These are phyloP conservation scores for Babylonia areolata DNA, from an alignment of 1,140 invertebrate species.

Conservation along the genomic window DNA sequence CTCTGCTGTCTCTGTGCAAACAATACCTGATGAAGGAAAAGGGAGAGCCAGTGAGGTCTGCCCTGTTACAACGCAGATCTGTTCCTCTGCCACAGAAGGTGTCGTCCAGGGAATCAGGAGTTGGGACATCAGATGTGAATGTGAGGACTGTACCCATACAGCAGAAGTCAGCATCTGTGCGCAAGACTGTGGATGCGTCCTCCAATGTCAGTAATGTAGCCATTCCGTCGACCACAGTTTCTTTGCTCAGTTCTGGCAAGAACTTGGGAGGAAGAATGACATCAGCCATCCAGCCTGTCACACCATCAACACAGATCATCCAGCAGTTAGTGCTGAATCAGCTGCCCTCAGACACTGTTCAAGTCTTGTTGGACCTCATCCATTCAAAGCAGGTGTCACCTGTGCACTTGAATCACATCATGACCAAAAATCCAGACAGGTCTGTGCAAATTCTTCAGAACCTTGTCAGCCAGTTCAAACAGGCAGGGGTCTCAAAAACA, in stretches of 20 bases:
- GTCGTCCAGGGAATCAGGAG: background rate
- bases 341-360: constrained; percentile 9
- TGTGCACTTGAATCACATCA: background rate
- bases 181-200: background rate
- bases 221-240: background rate
- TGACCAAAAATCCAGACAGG: constrained; percentile 21
- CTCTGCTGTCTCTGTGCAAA: constrained; percentile 55
- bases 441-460: background rate
- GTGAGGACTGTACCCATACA: background rate
- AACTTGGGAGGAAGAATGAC: background rate
- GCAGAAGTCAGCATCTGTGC: background rate
- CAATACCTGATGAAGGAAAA: constrained; percentile 57
- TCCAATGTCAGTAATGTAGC: background rate
- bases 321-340: constrained; percentile 25
- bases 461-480: background rate
- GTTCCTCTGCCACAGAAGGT: background rate
- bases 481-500: background rate
- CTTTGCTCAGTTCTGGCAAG: background rate
- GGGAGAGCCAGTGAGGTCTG: background rate
- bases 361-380: constrained; percentile 15
- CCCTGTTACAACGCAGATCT: background rate
- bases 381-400: constrained; percentile 2
- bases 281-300: background rate
- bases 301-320: background rate
- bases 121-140: background rate